Evolutionary conservation across 1,140 invertebrate genomes (phyloP), one percentile per base, ranked within the genome.

Genomic region (Drosophila funebris): DNA sequence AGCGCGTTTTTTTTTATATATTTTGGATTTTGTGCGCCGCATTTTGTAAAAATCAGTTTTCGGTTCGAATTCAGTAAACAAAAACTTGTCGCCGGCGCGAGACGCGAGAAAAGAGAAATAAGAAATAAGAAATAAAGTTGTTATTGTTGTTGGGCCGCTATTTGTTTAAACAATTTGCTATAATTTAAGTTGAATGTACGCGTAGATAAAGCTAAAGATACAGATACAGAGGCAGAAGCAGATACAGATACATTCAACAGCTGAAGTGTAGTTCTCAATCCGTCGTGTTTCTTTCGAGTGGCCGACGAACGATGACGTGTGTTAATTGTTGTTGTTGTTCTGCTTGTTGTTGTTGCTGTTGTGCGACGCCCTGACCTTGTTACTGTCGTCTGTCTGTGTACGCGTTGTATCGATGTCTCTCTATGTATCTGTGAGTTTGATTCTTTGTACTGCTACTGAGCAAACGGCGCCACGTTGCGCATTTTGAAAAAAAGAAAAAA

Each of bases 1-100:
- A 20, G 57, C 52, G 46, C 27, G 39, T 64, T 63, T 74, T 36
- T 36, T 31, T 31, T 31, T 31, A 8, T 74, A 75, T 61, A 70
- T 78, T 83, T 83, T 88, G 76, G 71, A 76, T 83, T 82, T 82
- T 85, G 48, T 67, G 53, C 53, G 54, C 27, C 36, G 63, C 39
- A 60, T 73, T 73, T 79, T 88, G 67, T 83, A 79, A 83, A 88
- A 88, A 76, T 83, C 83, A 73, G 71, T 83, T 89, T 88, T 88
- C 81, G 76, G 69, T 87, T 87, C 72, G 76, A 89, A 90, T 89
- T 90, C 89, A 90, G 89, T 90, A 90, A 90, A 90, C 89, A 90
- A 90, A 90, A 89, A 89, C 87, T 90, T 90, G 89, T 90, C 84
- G 89, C 89, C 78, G 89, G 81, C 73, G 87, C 69, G 90, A 90